These are phyloP conservation scores for Coboldia fuscipes DNA, from an alignment of 1,140 invertebrate species.

Conservation along the genomic window DNA sequence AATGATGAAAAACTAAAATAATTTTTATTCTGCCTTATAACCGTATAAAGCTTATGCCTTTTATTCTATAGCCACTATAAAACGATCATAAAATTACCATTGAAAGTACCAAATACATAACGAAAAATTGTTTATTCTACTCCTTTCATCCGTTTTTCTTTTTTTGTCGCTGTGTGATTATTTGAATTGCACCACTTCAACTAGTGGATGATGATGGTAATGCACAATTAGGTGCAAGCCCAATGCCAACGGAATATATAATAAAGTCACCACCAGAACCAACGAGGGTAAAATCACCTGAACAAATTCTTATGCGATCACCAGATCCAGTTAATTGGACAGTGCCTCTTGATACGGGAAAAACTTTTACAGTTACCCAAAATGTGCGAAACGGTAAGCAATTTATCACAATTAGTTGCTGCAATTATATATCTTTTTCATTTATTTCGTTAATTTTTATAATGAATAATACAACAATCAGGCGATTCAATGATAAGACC, in stretches of 20 bases:
- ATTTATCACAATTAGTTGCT: neutral
- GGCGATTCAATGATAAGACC: conserved; percentile 28
- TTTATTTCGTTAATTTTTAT: neutral
- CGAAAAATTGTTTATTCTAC: too few relatives aligned
- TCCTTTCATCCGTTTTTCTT: too few relatives aligned
- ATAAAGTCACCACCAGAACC: conserved; percentile 79
- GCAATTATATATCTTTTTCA: neutral
- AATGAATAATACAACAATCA: neutral
- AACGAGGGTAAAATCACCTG: conserved; percentile 77
- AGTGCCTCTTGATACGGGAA: conserved; percentile 76
- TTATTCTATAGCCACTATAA: too few relatives aligned
- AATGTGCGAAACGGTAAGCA: conserved; percentile 65
- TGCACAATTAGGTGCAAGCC: conserved; percentile 21
- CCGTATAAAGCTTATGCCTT: too few relatives aligned
- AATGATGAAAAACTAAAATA: too few relatives aligned
- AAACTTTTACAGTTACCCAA: conserved; percentile 79
- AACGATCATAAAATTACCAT: too few relatives aligned
- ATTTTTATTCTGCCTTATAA: too few relatives aligned
- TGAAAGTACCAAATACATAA: too few relatives aligned
- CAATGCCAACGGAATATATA: conserved; percentile 33
- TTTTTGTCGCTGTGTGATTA: too few relatives aligned
- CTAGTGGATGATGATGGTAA: conserved; percentile 17
- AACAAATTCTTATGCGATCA: conserved; percentile 75
- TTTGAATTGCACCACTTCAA: too few relatives aligned
- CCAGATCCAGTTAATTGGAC: conserved; percentile 88